These are phyloP conservation scores for Gymnocypris eckloni DNA, from an alignment of 2,797 vertebrate genomes.

Conservation along the genomic window DNA sequence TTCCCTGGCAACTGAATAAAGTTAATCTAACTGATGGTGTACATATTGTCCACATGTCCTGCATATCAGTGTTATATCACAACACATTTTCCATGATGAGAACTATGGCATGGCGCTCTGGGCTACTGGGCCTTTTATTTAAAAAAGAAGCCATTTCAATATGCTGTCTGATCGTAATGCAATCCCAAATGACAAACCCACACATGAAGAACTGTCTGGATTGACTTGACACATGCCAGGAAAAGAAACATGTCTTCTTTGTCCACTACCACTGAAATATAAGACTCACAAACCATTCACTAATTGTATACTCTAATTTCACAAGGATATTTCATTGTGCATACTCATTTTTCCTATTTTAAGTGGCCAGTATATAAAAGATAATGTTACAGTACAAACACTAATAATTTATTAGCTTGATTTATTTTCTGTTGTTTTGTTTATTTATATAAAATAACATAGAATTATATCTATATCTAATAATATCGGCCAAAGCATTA, in stretches of 20 bases:
- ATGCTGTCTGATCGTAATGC: slow-evolving; percentile 38
- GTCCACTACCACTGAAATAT: not conserved
- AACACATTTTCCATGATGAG: slow-evolving; percentile 15
- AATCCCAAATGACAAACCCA: slow-evolving; percentile 43
- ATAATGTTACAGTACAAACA: not conserved
- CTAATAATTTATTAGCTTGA: not conserved
- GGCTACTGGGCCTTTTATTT: slow-evolving; percentile 37
- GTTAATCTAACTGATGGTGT: slow-evolving; percentile 10
- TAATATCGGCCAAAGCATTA: not conserved
- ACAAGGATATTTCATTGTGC: not conserved
- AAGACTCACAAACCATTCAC: not conserved
- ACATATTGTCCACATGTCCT: slow-evolving; percentile 49
- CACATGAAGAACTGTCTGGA: slow-evolving; percentile 20
- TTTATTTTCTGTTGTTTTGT: not conserved
- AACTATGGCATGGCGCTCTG: not conserved
- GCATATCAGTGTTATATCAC: slow-evolving; percentile 17
- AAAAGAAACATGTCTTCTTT: not conserved
- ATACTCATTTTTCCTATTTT: not conserved
- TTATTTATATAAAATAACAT: not conserved
- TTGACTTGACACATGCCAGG: slow-evolving; percentile 41
- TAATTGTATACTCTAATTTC: not conserved
- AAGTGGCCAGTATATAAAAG: not conserved
- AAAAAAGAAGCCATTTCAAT: slow-evolving; percentile 35
- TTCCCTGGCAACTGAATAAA: slow-evolving; percentile 21
- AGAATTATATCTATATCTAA: not conserved